These are phyloP conservation scores for Drosophila tani DNA, from an alignment of 1,140 invertebrate species.

Conservation along the genomic window DNA sequence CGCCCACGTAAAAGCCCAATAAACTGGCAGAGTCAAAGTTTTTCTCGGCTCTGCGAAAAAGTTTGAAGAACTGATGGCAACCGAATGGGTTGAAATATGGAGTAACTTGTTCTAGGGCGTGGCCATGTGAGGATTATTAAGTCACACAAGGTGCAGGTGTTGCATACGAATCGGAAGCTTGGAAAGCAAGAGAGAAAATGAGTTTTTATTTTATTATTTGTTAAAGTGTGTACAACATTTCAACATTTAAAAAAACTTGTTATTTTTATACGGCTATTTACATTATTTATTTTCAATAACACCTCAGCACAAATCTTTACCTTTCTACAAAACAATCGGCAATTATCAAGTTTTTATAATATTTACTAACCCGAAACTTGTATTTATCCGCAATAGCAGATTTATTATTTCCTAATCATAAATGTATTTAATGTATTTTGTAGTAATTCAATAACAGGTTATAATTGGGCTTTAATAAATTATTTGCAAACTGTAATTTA, in stretches of 20 bases:
- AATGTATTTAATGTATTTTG: too few species aligned
- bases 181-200: conserved; percentile 1
- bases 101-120: conserved; percentile 48
- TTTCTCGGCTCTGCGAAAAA: conserved; percentile 47
- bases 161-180: background rate
- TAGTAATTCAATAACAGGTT: background rate
- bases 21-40: conserved; percentile 63
- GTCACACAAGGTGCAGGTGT: conserved; percentile 59
- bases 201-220: too few species aligned
- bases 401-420: too few species aligned
- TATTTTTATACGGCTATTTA: too few species aligned
- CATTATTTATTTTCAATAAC: too few species aligned
- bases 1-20: conserved; percentile 74
- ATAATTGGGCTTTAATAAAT: background rate
- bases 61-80: conserved; percentile 32
- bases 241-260: too few species aligned
- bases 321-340: too few species aligned
- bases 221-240: too few species aligned
- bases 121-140: conserved; percentile 70
- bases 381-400: too few species aligned
- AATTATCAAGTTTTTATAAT: too few species aligned
- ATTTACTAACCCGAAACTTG: too few species aligned
- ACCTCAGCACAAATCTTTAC: too few species aligned
- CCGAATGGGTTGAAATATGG: conserved; percentile 37
- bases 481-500: conserved; percentile 12